Evolutionary conservation across 2,113 vertebrate genomes (phyloP).

Genomic region (Anser cygnoides): DNA sequence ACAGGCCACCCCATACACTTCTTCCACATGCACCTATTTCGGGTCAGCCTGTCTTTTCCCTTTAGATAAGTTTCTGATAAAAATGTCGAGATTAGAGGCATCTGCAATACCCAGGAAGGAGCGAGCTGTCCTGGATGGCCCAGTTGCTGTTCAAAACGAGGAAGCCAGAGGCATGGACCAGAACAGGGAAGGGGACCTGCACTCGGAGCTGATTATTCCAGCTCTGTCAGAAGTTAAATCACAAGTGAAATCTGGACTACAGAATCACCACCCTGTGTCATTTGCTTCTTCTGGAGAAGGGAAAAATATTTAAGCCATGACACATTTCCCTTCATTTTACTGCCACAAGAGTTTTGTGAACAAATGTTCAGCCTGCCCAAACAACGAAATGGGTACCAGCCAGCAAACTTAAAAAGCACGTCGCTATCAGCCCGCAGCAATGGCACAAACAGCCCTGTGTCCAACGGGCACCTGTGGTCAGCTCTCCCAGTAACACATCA

Average conservation of each 20-base stretch:
- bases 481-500: not conserved
- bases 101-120: rapidly evolving
- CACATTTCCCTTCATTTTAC: not conserved
- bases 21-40: not conserved
- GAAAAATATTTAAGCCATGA: rapidly evolving
- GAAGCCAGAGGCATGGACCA: not conserved
- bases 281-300: not conserved
- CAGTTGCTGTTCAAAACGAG: not conserved
- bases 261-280: not conserved
- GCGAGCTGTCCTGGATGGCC: not conserved
- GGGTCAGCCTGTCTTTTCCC: not conserved
- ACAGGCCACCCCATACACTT: not conserved
- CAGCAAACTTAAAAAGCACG: rapidly evolving
- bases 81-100: too few species aligned
- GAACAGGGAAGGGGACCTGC: too few species aligned
- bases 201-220: rapidly evolving
- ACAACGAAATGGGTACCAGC: rapidly evolving
- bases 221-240: not conserved
- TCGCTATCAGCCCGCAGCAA: not conserved
- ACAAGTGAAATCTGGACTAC: not conserved
- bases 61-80: too few species aligned
- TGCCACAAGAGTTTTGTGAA: not conserved
- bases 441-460: not conserved
- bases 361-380: too few species aligned
- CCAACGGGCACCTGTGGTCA: rapidly evolving